A percentile compares a stretch with the other conserved stretches of the same genome.
phyloP scores from a whole-genome alignment of 1,140 invertebrate genomes.

The Hypsibius dujardini region DNA sequence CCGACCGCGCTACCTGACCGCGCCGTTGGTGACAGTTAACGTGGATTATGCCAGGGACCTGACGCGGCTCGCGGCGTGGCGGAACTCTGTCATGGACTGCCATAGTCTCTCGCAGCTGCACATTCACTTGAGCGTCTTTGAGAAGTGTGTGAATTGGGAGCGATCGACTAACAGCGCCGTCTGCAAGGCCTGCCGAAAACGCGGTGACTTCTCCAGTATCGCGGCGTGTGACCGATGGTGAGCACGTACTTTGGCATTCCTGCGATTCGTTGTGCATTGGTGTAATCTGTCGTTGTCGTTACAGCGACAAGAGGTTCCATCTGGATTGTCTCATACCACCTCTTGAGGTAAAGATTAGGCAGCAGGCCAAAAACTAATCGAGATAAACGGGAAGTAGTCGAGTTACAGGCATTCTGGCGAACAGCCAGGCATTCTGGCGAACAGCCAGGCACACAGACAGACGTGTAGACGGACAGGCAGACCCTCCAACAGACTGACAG shows the following conservation, averaged over 20 bases:
- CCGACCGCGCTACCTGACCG: not conserved
- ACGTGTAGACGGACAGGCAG: no score
- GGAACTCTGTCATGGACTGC: not conserved
- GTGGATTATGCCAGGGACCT: not conserved
- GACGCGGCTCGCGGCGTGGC: not conserved
- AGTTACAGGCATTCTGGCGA: no score
- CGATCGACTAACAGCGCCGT: not conserved
- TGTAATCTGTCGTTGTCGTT: not conserved
- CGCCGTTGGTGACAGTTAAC: not conserved
- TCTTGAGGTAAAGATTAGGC: not conserved
- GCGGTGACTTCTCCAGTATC: not conserved
- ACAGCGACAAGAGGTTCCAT: not conserved
- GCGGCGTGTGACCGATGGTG: not conserved
- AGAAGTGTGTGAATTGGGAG: not conserved
- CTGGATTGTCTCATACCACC: slow-evolving; percentile 3
- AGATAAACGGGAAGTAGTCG: no score
- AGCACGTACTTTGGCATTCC: not conserved
- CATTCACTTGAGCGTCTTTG: not conserved
- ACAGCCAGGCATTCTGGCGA: no score
- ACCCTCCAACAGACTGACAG: no score
- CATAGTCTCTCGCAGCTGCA: not conserved
- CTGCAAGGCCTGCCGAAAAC: slow-evolving; percentile 16
- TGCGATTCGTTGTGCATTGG: not conserved
- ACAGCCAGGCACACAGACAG: no score
- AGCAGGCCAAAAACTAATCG: not conserved